phyloP scores from a whole-genome alignment of 2,113 vertebrate genomes.

The Eulacestoma nigropectus region DNA sequence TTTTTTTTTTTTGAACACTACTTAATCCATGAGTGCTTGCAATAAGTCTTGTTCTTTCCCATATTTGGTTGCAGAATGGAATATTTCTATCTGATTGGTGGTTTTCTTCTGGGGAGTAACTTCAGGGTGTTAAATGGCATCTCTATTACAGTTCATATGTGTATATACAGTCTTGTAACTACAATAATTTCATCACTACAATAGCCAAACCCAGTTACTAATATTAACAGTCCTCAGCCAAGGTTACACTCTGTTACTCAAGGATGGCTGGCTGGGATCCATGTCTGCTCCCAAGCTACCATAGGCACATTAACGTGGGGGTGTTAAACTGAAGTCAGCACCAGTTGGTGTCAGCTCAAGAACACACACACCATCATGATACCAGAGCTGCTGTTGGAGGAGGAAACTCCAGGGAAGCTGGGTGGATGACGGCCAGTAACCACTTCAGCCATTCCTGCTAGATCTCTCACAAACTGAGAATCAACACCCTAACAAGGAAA shows the following conservation, averaged over 20 bases:
- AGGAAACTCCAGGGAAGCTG: background rate
- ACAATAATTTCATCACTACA: background rate
- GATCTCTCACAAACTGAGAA: background rate
- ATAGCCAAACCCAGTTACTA: background rate
- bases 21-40: background rate
- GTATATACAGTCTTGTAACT: background rate
- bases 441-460: background rate
- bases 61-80: conserved; percentile 33
- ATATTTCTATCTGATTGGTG: conserved; percentile 53
- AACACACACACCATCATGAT: background rate
- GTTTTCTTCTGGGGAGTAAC: background rate
- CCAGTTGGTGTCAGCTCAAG: background rate
- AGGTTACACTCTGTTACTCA: background rate
- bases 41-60: conserved; percentile 20
- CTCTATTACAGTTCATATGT: background rate
- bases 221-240: background rate
- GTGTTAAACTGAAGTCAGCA: background rate
- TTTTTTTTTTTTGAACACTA: background rate
- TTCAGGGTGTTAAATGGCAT: conserved; percentile 13
- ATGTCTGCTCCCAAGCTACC: accelerated
- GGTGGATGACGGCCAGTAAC: background rate
- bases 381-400: background rate
- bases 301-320: background rate
- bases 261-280: background rate
- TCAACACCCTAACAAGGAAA: background rate